Conservation (phyloP, 1,140 invertebrate species). For the Drosophila varians region DNA sequence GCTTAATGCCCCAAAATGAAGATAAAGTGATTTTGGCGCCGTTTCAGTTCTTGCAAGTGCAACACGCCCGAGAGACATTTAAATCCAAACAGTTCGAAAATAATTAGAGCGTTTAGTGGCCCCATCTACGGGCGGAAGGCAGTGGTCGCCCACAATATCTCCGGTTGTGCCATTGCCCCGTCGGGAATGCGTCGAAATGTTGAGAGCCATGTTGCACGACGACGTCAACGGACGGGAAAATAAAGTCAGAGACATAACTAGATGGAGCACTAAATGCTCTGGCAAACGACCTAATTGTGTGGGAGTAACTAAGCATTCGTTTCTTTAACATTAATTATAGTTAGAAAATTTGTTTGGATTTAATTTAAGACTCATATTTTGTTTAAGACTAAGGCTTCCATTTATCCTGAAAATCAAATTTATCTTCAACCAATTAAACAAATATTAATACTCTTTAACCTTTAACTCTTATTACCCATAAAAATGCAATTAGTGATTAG, state of each 20-base stretch:
- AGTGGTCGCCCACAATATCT: background rate
- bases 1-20: constrained; percentile 76
- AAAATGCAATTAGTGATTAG: constrained; percentile 28
- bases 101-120: constrained; percentile 78
- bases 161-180: constrained; percentile 9
- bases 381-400: too few relatives aligned
- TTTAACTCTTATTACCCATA: constrained; percentile 6
- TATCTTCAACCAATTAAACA: background rate
- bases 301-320: background rate
- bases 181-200: constrained; percentile 13
- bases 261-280: constrained; percentile 13
- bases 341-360: too few relatives aligned
- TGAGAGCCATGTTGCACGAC: constrained; percentile 10
- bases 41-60: constrained; percentile 32
- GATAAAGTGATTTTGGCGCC: constrained; percentile 66
- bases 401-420: background rate
- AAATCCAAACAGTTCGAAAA: constrained; percentile 77
- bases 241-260: constrained; percentile 10
- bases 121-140: background rate
- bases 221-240: background rate
- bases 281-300: background rate
- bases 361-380: background rate
- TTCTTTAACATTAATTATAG: too few relatives aligned
- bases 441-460: background rate
- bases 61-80: constrained; percentile 61